Percentiles rank a stretch among this genome's conserved stretches.
Conservation (phyloP, 1,140 invertebrate genomes). For the Drosophila navojoa region DNA sequence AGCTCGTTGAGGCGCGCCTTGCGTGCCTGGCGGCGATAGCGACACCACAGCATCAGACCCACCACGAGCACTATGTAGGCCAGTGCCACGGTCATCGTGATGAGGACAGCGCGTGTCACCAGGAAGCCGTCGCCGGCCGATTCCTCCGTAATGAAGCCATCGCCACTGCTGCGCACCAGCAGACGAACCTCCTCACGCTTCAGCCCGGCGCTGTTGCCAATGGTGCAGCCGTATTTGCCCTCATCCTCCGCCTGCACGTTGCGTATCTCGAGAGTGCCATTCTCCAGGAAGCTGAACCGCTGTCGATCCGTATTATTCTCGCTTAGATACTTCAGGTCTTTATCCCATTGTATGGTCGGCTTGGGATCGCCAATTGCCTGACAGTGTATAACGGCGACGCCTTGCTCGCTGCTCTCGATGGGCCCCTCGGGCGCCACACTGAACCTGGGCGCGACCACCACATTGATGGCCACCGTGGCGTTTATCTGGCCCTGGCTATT, state of each 20-base stretch:
- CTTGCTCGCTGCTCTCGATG: constrained; percentile 91
- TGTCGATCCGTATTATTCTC: constrained; percentile 80
- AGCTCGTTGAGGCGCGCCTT: constrained; percentile 73
- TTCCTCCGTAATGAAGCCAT: constrained; percentile 84
- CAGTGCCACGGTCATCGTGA: constrained; percentile 94
- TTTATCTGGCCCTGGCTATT: constrained; percentile 93
- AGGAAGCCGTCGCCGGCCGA: constrained; percentile 85
- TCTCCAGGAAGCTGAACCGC: constrained; percentile 90
- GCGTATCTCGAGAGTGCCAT: constrained; percentile 93
- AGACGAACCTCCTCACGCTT: constrained; percentile 92
- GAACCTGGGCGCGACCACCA: constrained; percentile 94
- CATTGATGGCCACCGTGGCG: constrained; percentile 93
- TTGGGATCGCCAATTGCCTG: constrained; percentile 93
- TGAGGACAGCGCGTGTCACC: constrained; percentile 94
- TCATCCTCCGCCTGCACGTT: constrained; percentile 91
- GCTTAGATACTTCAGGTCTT: constrained; percentile 88
- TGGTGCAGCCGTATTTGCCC: constrained; percentile 95
- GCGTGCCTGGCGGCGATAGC: constrained; percentile 87
- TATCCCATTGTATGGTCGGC: constrained; percentile 96
- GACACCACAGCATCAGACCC: constrained; percentile 95
- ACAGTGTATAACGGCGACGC: constrained; percentile 91
- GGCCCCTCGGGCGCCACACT: constrained; percentile 89
- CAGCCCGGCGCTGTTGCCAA: constrained; percentile 95
- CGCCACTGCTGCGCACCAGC: constrained; percentile 87
- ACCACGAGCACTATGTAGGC: constrained; percentile 96